These are phyloP conservation scores for Ptychobarbus kaznakovi DNA, from an alignment of 2,797 vertebrate genomes.

Conservation along the genomic window DNA sequence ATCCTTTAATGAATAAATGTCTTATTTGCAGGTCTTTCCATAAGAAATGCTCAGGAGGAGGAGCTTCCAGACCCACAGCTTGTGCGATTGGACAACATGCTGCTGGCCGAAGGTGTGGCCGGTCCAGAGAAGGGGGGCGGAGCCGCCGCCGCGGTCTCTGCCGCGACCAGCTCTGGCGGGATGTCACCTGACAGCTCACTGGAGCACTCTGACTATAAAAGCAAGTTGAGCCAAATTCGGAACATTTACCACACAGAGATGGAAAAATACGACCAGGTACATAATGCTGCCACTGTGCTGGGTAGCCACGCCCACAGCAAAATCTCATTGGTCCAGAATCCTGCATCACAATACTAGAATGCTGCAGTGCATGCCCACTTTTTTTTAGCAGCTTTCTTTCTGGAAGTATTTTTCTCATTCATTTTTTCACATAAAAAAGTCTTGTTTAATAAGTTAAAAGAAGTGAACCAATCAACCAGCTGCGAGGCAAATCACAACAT, in stretches of 20 bases:
- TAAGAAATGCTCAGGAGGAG: constrained; percentile 90
- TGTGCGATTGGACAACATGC: constrained; percentile 93
- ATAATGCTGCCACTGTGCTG: constrained; percentile 8
- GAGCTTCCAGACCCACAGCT: constrained; percentile 92
- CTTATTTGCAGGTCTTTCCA: constrained; percentile 82
- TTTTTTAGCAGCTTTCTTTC: not conserved
- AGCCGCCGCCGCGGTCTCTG: constrained; percentile 87
- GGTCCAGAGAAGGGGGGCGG: constrained; percentile 92
- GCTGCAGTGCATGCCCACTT: not conserved
- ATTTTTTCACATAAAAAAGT: not conserved
- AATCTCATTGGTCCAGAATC: constrained; percentile 32
- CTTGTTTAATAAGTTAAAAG: not conserved
- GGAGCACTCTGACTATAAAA: constrained; percentile 95
- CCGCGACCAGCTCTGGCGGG: constrained; percentile 89
- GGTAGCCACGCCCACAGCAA: constrained; percentile 3
- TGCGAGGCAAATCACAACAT: not conserved
- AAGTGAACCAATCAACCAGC: not conserved
- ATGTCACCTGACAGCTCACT: constrained; percentile 92
- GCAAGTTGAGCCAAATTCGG: constrained; percentile 94
- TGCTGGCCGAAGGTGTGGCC: constrained; percentile 91
- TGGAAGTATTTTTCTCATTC: not conserved
- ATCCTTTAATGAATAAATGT: not conserved
- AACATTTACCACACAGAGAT: constrained; percentile 95
- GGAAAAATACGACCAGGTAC: constrained; percentile 96
- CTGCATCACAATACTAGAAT: not conserved